These are phyloP conservation scores for Portevinia maculata DNA, from an alignment of 2,888 invertebrate species.

Conservation along the genomic window DNA sequence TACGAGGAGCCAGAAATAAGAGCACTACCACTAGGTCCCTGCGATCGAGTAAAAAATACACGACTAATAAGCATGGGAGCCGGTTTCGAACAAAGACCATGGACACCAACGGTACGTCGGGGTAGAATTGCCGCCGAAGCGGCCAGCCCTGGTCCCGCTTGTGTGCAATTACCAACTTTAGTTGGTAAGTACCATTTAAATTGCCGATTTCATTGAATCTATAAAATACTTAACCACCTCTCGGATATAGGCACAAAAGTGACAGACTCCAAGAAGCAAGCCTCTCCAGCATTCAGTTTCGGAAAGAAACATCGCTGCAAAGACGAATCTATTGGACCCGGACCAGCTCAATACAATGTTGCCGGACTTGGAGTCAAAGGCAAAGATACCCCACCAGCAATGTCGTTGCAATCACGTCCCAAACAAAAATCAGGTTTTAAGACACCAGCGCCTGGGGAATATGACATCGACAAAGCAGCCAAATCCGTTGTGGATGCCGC, in stretches of 20 bases:
- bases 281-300: slow-evolving; percentile 93
- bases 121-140: slow-evolving; percentile 95
- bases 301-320: slow-evolving; percentile 86
- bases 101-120: slow-evolving; percentile 94
- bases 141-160: slow-evolving; percentile 93
- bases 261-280: slow-evolving; percentile 89
- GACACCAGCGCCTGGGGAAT: slow-evolving; percentile 95
- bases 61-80: slow-evolving; percentile 80
- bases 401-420: slow-evolving; percentile 90
- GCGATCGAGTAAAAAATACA: slow-evolving; percentile 72
- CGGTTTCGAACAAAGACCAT: slow-evolving; percentile 92
- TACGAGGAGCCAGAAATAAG: neutral
- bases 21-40: slow-evolving; percentile 55
- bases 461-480: slow-evolving; percentile 89
- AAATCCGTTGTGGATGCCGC: slow-evolving; percentile 83
- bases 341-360: slow-evolving; percentile 95
- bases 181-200: slow-evolving; percentile 86
- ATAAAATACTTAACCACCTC: neutral
- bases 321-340: slow-evolving; percentile 87
- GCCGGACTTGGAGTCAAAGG: slow-evolving; percentile 93
- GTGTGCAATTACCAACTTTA: slow-evolving; percentile 90
- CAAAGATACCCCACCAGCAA: slow-evolving; percentile 89
- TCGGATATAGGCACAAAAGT: slow-evolving; percentile 87
- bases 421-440: slow-evolving; percentile 81
- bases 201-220: neutral